These are phyloP conservation scores for Palythoa heliodiscus DNA, from an alignment of 92 coral and sea anemone species.

Conservation along the genomic window DNA sequence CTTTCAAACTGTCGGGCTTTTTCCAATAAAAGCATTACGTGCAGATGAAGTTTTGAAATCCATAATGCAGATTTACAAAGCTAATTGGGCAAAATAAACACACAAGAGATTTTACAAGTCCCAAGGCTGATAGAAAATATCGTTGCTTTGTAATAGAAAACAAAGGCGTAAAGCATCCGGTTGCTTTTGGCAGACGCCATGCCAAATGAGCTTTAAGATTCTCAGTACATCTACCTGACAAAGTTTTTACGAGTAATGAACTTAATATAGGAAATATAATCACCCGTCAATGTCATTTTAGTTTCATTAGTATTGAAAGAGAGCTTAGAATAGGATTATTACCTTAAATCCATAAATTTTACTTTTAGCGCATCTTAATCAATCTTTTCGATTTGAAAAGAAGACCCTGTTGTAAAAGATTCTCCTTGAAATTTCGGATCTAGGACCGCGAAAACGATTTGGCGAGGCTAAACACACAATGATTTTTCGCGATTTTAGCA, in stretches of 20 bases:
- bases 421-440: background rate
- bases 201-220: background rate
- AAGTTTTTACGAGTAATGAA: constrained; percentile 5
- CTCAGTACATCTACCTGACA: background rate
- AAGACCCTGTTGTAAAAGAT: background rate
- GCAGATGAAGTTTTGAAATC: background rate
- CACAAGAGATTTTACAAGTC: background rate
- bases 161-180: constrained; percentile 1
- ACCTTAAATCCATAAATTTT: constrained; percentile 21
- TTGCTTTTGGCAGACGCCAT: background rate
- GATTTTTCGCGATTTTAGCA: background rate
- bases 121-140: constrained; percentile 20
- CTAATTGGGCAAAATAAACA: constrained; percentile 32
- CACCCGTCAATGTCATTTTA: background rate
- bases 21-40: background rate
- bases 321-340: constrained; percentile 15
- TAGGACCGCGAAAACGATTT: background rate
- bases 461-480: background rate
- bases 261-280: constrained; percentile 1
- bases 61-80: constrained; percentile 30
- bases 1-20: background rate
- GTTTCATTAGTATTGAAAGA: constrained; percentile 7
- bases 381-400: background rate
- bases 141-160: constrained; percentile 10
- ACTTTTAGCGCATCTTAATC: constrained; percentile 27